Percentiles rank a stretch among this genome's conserved stretches.
phyloP scores from a whole-genome alignment of 2,113 vertebrate species.

The Rynchops niger region DNA sequence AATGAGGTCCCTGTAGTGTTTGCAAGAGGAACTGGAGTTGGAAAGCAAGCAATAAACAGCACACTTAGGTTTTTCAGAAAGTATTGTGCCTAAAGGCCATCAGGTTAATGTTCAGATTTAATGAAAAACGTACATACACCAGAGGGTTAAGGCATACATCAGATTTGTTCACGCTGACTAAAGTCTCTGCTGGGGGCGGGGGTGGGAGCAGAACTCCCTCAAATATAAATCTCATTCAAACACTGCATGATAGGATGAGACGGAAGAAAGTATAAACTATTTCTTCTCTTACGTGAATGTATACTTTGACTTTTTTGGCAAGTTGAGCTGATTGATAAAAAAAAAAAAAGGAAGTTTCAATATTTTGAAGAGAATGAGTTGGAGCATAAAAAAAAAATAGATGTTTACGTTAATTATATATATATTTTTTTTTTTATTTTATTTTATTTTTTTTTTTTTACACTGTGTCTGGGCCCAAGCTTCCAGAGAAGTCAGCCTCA shows the following conservation, averaged over 20 bases:
- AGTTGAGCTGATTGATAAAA: neutral
- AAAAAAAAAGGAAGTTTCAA: neutral
- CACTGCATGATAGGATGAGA: neutral
- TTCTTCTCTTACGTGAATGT: neutral
- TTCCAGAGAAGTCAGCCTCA: neutral
- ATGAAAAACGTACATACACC: constrained; percentile 20
- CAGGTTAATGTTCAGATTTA: constrained; percentile 36
- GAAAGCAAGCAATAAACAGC: constrained; percentile 32
- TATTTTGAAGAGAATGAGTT: neutral
- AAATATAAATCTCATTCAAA: neutral
- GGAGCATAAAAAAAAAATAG: neutral
- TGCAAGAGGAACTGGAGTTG: neutral
- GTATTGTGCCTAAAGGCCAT: constrained; percentile 22
- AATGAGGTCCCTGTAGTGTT: constrained; percentile 48
- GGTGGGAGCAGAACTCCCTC: neutral
- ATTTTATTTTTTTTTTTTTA: neutral
- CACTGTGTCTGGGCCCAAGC: neutral
- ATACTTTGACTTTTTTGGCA: neutral
- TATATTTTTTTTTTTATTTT: neutral
- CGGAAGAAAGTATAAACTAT: neutral
- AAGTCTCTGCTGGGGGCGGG: neutral
- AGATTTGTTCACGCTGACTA: neutral
- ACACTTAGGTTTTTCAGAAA: neutral
- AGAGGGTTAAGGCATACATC: neutral
- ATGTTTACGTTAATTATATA: neutral